phyloP scores from a whole-genome alignment of 2,797 vertebrate genomes.

The Taenioides sp. region DNA sequence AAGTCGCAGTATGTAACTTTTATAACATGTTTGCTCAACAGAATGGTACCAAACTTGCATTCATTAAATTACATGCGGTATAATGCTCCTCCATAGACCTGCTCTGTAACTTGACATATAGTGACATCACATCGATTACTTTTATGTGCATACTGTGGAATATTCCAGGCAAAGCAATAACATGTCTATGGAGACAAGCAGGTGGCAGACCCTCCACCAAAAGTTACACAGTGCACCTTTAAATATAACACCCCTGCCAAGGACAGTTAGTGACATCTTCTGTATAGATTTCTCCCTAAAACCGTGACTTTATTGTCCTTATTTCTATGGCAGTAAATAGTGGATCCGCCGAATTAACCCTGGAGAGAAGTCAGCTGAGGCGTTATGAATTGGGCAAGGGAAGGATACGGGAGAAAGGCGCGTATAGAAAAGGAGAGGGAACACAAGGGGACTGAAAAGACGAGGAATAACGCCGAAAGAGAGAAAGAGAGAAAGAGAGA shows the following conservation, averaged over 20 bases:
- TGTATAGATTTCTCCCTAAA: slow-evolving; percentile 5
- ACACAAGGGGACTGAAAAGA: slow-evolving; percentile 5
- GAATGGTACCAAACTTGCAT: too few species aligned
- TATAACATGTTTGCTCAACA: too few species aligned
- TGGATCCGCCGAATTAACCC: slow-evolving; percentile 17
- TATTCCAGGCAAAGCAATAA: too few species aligned
- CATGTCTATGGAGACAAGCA: too few species aligned
- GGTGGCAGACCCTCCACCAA: too few species aligned
- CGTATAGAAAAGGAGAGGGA: not conserved
- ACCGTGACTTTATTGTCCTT: slow-evolving; percentile 23
- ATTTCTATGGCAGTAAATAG: slow-evolving; percentile 25
- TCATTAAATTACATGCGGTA: too few species aligned
- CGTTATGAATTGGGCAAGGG: slow-evolving; percentile 20
- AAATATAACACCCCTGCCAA: not conserved
- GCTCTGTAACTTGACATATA: too few species aligned
- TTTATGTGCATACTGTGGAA: too few species aligned
- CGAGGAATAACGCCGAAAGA: not conserved
- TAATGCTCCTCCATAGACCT: too few species aligned
- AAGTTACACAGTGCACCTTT: not conserved
- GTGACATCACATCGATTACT: too few species aligned
- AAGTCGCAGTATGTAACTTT: too few species aligned
- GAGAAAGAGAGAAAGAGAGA: slow-evolving; percentile 32
- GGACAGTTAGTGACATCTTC: not conserved
- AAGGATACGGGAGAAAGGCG: slow-evolving; percentile 14
- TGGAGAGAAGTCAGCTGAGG: slow-evolving; percentile 24